phyloP scores from a whole-genome alignment of 1,140 invertebrate genomes.

The Paraescarpia echinospica region DNA sequence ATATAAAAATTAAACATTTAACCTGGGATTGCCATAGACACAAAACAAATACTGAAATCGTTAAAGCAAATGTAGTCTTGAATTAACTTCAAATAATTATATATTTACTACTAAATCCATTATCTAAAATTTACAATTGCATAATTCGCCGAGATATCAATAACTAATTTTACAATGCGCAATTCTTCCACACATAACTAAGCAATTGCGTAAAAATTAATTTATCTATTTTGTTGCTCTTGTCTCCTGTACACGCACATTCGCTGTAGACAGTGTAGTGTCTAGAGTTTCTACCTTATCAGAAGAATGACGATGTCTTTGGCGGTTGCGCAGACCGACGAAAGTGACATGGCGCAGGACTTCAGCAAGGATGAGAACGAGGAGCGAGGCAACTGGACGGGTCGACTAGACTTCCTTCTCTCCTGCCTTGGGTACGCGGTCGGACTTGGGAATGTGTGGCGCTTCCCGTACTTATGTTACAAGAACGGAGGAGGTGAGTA shows the following conservation, averaged over 20 bases:
- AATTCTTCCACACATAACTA: no score
- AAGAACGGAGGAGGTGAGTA: conserved; percentile 85
- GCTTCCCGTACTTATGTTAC: conserved; percentile 90
- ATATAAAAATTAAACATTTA: no score
- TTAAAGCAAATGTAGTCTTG: no score
- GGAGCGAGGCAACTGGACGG: conserved; percentile 64
- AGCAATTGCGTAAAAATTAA: neutral
- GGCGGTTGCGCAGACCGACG: neutral
- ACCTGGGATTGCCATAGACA: no score
- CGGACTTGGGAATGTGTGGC: conserved; percentile 55
- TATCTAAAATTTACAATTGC: no score
- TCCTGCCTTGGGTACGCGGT: conserved; percentile 56
- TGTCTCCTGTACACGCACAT: no score
- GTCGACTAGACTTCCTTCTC: conserved; percentile 57
- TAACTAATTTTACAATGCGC: no score
- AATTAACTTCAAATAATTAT: no score
- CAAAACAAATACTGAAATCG: no score
- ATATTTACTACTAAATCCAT: no score
- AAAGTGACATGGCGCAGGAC: neutral
- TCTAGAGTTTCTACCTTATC: neutral
- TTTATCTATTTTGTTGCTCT: neutral
- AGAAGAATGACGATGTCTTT: neutral
- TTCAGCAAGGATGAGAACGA: conserved; percentile 18
- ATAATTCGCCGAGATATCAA: no score
- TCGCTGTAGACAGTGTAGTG: neutral